Evolutionary conservation across 2,888 invertebrate genomes (phyloP), one percentile per base, ranked within the genome.

Genomic region (Helicoverpa assulta): DNA sequence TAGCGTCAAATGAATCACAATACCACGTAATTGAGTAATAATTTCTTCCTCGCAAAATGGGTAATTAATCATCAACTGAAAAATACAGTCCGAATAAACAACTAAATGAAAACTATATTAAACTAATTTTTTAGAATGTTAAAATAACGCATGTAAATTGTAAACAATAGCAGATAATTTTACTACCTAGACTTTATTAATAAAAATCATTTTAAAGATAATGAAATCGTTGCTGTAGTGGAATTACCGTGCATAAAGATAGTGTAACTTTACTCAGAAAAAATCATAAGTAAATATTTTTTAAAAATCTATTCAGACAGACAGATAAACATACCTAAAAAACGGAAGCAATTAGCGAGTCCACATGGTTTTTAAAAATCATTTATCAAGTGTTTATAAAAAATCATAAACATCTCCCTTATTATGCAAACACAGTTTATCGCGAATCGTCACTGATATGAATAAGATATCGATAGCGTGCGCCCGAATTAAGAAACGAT

Each of bases 381-480:
- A 57, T 19, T 63, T 67, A 66, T 61, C 63, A 67, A 60, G 18
- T 77, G 72, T 83, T 82, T 80, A 71, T 71, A 57, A 76, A 76
- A 74, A 73, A 61, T 72, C 33, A 72, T 62, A 72, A 77, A 81
- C 74, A 69, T 79, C 64, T 72, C 57, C 53, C 58, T 63, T 78
- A 83, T 83, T 80, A 82, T 86, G 80, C 84, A 85, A 86, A 86
- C 83, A 83, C 52, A 21, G 50, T 66, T 78, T 86, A 85, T 85
- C 85, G 74, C 54, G 73, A 79, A 75, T 82, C 67, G 73, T 85
- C 78, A 78, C 77, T 80, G 86, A 87, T 86, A 84, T 18, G 52
- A 63, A 8, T 12, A 26, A 76, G 79, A 82, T 79, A 83, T 78
- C 68, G 81, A 85, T 85, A 82, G 37, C 18, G 19, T 10, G 21